These are phyloP conservation scores for Sipha flava DNA, from an alignment of 1,140 invertebrate genomes.

Conservation along the genomic window DNA sequence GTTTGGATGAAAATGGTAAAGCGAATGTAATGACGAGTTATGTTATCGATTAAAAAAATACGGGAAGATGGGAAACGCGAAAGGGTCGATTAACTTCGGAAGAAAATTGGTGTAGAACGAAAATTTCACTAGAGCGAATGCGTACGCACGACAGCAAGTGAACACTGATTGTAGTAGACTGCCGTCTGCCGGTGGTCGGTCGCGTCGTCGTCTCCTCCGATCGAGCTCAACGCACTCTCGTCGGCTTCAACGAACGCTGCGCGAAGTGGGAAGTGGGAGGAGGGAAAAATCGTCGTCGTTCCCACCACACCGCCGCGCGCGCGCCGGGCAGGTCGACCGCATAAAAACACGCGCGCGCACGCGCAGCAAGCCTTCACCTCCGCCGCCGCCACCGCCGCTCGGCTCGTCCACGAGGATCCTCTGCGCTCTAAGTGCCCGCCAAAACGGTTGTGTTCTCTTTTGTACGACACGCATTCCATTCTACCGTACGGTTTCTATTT, in stretches of 20 bases:
- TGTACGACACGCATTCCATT: conserved; percentile 25
- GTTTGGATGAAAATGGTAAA: too few relatives aligned
- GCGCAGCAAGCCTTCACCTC: background rate
- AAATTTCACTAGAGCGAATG: background rate
- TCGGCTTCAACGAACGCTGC: background rate
- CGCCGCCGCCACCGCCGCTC: background rate
- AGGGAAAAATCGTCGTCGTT: background rate
- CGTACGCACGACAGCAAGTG: background rate
- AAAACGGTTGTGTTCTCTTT: conserved; percentile 26
- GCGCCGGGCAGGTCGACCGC: background rate
- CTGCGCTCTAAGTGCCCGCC: background rate
- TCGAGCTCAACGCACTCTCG: conserved; percentile 30
- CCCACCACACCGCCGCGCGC: background rate
- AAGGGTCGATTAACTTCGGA: too few relatives aligned
- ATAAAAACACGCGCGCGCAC: background rate
- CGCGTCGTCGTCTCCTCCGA: background rate
- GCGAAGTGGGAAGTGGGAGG: background rate
- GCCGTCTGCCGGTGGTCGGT: background rate
- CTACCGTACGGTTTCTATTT: background rate
- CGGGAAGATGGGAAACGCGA: too few relatives aligned
- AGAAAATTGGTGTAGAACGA: background rate
- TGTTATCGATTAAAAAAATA: too few relatives aligned
- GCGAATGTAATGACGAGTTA: too few relatives aligned
- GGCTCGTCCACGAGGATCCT: conserved; percentile 8
- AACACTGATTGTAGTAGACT: background rate